Conservation (phyloP, 2,113 vertebrate species). For the Rhinoptilus africanus region DNA sequence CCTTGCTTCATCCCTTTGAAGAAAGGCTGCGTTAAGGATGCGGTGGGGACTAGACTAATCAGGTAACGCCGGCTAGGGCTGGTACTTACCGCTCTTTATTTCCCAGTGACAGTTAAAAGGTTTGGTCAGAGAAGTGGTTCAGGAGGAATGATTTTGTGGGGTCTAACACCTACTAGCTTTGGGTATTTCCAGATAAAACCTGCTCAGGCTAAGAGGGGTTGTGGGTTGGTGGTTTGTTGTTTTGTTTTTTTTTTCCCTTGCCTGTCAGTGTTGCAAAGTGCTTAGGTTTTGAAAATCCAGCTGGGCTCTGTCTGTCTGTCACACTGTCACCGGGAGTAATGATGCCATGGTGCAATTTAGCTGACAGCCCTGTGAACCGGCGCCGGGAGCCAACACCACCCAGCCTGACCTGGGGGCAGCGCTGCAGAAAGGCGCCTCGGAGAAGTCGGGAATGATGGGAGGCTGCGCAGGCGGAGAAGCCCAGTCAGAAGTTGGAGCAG, state of each 20-base stretch:
- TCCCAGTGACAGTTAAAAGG: neutral
- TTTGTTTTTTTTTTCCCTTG: neutral
- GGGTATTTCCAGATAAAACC: conserved; percentile 24
- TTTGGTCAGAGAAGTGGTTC: neutral
- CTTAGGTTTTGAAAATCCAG: conserved; percentile 40
- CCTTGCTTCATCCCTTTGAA: neutral
- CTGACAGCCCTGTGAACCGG: neutral
- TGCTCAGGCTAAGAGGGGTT: neutral
- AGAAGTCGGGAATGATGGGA: neutral
- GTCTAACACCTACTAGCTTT: neutral
- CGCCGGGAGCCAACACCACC: neutral
- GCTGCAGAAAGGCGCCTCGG: neutral
- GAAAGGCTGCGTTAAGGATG: neutral
- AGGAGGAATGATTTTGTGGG: neutral
- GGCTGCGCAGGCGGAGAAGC: neutral
- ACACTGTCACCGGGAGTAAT: neutral
- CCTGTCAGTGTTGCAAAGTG: conserved; percentile 24
- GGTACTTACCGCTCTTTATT: neutral
- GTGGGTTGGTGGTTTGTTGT: neutral
- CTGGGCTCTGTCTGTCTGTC: conserved; percentile 35
- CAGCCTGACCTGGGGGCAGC: neutral
- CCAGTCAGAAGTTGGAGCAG: neutral
- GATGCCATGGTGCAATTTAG: neutral
- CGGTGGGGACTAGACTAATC: neutral
- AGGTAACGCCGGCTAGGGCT: neutral